A percentile compares a stretch with the other conserved stretches of the same genome.
Evolutionary conservation across 2,113 vertebrate species (phyloP).

Genomic region (Crotalus tigris): DNA sequence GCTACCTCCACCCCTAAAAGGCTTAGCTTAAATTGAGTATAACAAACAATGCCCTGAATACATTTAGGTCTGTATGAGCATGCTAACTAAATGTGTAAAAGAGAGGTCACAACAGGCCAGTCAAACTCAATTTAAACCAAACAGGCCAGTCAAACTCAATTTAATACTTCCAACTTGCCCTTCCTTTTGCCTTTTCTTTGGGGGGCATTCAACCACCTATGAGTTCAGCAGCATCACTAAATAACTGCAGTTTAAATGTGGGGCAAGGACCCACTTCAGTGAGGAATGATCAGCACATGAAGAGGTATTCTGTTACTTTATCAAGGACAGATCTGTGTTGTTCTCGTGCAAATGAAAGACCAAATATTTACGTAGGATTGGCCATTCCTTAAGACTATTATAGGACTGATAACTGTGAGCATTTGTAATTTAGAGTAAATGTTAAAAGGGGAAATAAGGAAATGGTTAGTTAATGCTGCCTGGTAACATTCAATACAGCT

Average conservation of each 20-base stretch:
- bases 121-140: not conserved
- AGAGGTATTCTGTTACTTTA: not conserved
- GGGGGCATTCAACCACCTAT: not conserved
- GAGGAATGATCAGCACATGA: not conserved
- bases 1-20: not conserved
- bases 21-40: not conserved
- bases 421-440: not conserved
- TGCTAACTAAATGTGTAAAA: not conserved
- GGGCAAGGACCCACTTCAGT: not conserved
- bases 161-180: not conserved
- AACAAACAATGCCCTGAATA: not conserved
- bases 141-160: not conserved
- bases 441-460: not conserved
- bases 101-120: not conserved
- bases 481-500: not conserved
- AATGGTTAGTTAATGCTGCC: not conserved
- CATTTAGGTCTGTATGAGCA: not conserved
- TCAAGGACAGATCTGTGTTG: not conserved
- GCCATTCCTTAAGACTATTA: not conserved
- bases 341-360: not conserved
- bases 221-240: not conserved
- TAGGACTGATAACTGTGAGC: not conserved
- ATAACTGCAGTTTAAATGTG: not conserved
- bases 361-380: not conserved
- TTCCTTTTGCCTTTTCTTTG: not conserved